phyloP scores from a whole-genome alignment of 2,113 vertebrate species.

The Kobus ellipsiprymnus region DNA sequence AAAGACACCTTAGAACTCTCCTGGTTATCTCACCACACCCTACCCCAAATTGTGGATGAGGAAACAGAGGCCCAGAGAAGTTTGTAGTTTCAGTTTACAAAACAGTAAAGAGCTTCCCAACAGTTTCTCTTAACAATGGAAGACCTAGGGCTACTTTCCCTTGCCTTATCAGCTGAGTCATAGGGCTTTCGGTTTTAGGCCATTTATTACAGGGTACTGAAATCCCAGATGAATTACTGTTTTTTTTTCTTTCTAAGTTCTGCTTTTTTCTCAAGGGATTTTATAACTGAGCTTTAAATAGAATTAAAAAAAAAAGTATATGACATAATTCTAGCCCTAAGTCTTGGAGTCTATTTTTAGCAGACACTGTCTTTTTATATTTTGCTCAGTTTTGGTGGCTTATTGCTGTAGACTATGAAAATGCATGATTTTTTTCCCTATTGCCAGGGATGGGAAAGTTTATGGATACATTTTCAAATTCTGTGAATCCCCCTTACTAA shows the following conservation, averaged over 20 bases:
- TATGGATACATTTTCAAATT: not conserved
- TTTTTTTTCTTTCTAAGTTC: not conserved
- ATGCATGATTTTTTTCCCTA: not conserved
- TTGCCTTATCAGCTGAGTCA: not conserved
- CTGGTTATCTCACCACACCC: not conserved
- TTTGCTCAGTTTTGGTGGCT: not conserved
- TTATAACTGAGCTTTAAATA: slow-evolving; percentile 20
- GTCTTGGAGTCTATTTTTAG: slow-evolving; percentile 18
- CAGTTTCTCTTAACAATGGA: not conserved
- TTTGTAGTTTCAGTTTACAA: not conserved
- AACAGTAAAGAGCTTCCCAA: not conserved
- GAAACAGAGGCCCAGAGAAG: not conserved
- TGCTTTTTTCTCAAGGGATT: not conserved
- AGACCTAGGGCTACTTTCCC: not conserved
- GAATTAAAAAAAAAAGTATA: not conserved
- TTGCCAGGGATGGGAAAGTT: not conserved
- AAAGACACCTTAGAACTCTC: not conserved
- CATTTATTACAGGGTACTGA: not conserved
- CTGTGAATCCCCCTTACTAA: not conserved
- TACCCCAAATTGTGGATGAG: not conserved
- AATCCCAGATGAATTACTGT: not conserved
- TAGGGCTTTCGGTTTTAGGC: not conserved
- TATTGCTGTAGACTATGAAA: not conserved
- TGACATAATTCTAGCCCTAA: not conserved
- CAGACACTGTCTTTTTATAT: not conserved